phyloP scores from a whole-genome alignment of 35 echinoderm and acorn worm genomes.

The Eucidaris tribuloides region DNA sequence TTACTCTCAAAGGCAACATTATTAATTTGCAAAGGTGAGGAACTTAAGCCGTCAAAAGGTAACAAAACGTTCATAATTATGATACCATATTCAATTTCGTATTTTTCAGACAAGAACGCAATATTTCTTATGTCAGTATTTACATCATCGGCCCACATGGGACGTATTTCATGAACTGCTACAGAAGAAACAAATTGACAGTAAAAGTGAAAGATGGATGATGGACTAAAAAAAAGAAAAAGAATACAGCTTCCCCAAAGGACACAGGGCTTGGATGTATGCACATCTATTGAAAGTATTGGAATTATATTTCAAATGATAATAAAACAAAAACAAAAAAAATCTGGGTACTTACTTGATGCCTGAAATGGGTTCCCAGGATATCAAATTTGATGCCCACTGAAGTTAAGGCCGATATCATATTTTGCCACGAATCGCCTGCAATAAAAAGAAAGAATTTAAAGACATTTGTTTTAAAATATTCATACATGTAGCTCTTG shows the following conservation, averaged over 20 bases:
- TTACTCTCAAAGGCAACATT: too few species aligned
- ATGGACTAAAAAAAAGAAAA: background rate
- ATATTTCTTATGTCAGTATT: background rate
- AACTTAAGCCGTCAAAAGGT: too few species aligned
- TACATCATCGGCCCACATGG: background rate
- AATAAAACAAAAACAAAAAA: too few species aligned
- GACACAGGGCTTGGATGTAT: background rate
- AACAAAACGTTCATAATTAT: too few species aligned
- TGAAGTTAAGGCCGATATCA: slow-evolving; percentile 35
- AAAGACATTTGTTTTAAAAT: too few species aligned
- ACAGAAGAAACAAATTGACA: background rate
- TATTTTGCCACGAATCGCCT: slow-evolving; percentile 35
- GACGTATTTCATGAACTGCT: background rate
- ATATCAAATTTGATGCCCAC: slow-evolving; percentile 78
- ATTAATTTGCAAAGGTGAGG: too few species aligned
- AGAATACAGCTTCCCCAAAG: background rate
- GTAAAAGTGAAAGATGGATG: background rate
- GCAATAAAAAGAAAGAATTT: background rate
- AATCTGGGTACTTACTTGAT: slow-evolving; percentile 50
- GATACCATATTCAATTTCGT: too few species aligned
- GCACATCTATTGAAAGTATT: background rate
- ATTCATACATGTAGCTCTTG: too few species aligned
- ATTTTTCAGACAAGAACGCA: too few species aligned
- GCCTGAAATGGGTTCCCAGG: slow-evolving; percentile 42
- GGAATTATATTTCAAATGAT: too few species aligned